A percentile compares a stretch with the other conserved stretches of the same genome.
phyloP scores from a whole-genome alignment of 2,797 vertebrate species.

The Simalia tracyae region DNA sequence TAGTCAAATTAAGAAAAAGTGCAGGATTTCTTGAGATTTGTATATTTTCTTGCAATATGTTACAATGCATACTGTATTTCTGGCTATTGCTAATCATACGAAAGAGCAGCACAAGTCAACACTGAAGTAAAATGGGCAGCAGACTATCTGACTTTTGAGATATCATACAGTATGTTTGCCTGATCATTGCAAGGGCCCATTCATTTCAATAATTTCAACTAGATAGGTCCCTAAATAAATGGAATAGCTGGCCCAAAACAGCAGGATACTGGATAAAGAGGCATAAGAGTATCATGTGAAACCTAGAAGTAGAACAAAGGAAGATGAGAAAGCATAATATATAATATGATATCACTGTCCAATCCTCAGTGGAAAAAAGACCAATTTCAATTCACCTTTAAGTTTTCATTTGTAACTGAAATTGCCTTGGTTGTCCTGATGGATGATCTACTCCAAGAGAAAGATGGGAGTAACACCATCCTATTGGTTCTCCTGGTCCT shows the following conservation, averaged over 20 bases:
- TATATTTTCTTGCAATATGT: background rate
- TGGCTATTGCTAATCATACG: background rate
- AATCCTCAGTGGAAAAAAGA: background rate
- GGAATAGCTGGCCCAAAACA: background rate
- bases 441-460: background rate
- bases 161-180: background rate
- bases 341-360: background rate
- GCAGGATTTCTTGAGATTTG: background rate
- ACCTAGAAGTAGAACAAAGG: background rate
- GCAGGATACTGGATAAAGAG: background rate
- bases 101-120: background rate
- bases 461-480: background rate
- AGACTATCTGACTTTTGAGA: background rate
- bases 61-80: background rate
- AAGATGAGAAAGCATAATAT: background rate
- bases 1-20: background rate
- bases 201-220: background rate
- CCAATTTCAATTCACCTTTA: background rate
- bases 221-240: background rate
- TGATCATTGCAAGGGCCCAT: background rate
- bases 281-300: background rate
- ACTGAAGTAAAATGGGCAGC: background rate
- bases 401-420: background rate
- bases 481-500: background rate
- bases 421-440: background rate